Evolutionary conservation across 2,113 vertebrate species (phyloP).

Genomic region (Talpa occidentalis): DNA sequence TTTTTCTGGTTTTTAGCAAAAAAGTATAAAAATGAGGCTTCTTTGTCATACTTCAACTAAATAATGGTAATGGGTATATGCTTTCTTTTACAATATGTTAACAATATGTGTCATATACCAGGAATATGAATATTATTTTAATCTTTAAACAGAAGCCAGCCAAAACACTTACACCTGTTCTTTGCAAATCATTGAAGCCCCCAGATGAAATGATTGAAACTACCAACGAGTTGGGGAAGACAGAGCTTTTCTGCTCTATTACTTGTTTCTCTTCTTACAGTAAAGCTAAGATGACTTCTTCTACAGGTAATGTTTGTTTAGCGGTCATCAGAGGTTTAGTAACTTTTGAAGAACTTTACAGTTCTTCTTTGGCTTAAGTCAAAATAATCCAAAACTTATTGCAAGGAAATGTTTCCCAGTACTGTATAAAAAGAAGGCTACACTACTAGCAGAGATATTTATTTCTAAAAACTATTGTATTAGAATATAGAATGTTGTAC

Average conservation of each 20-base stretch:
- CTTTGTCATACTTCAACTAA: constrained; percentile 13
- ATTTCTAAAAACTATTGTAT: constrained; percentile 10
- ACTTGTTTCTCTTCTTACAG: constrained; percentile 93
- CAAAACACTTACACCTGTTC: constrained; percentile 88
- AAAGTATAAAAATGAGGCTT: constrained; percentile 32
- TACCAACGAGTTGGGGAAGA: constrained; percentile 89
- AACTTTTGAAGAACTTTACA: not conserved
- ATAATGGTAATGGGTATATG: not conserved
- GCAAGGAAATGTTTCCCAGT: constrained; percentile 12
- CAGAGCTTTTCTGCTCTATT: constrained; percentile 93
- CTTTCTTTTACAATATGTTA: constrained; percentile 35
- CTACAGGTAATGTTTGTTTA: constrained; percentile 88
- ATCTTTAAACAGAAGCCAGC: constrained; percentile 90
- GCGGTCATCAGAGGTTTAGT: constrained; percentile 13
- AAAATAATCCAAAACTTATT: constrained; percentile 40
- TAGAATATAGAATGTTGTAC: constrained; percentile 8
- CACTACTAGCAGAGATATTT: constrained; percentile 6
- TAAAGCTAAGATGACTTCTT: constrained; percentile 91
- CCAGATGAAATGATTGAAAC: constrained; percentile 92
- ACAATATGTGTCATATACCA: not conserved
- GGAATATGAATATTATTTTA: constrained; percentile 54
- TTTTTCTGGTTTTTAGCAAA: constrained; percentile 15
- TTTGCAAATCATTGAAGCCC: constrained; percentile 89
- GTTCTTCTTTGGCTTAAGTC: constrained; percentile 60
- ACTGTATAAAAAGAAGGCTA: constrained; percentile 34